These are phyloP conservation scores for Penaeus indicus DNA, from an alignment of 1,140 invertebrate genomes.

Conservation along the genomic window DNA sequence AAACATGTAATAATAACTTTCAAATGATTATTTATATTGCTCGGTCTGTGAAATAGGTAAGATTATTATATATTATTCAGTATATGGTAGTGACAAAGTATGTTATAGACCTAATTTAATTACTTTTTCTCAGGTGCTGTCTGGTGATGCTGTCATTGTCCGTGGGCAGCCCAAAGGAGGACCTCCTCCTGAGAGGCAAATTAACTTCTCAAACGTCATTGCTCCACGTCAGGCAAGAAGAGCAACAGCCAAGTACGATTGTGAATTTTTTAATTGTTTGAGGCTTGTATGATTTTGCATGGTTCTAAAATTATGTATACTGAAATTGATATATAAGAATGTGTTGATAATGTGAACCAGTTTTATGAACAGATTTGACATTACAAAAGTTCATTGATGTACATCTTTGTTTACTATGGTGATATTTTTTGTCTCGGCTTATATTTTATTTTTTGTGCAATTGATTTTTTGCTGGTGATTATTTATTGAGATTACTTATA, in stretches of 20 bases:
- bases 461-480: too few relatives aligned
- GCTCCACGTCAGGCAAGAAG: conserved; percentile 85
- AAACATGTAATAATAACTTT: too few relatives aligned
- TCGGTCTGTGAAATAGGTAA: neutral
- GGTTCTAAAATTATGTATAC: neutral
- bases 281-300: neutral
- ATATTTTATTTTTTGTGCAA: too few relatives aligned
- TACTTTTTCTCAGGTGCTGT: conserved; percentile 76
- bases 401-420: too few relatives aligned
- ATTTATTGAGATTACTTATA: too few relatives aligned
- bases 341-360: too few relatives aligned
- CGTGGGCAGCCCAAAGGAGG: conserved; percentile 82
- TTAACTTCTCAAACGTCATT: conserved; percentile 89
- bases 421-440: too few relatives aligned
- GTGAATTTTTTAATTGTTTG: neutral
- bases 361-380: too few relatives aligned
- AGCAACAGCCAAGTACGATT: conserved; percentile 61
- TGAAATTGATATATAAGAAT: too few relatives aligned
- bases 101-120: neutral
- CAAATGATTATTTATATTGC: neutral
- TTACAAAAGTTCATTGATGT: too few relatives aligned
- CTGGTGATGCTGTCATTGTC: conserved; percentile 85
- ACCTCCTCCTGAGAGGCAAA: conserved; percentile 90
- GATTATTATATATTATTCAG: neutral
- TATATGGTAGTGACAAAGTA: too few relatives aligned